Conservation (phyloP, 2,113 vertebrate genomes). For the Takifugu flavidus region DNA sequence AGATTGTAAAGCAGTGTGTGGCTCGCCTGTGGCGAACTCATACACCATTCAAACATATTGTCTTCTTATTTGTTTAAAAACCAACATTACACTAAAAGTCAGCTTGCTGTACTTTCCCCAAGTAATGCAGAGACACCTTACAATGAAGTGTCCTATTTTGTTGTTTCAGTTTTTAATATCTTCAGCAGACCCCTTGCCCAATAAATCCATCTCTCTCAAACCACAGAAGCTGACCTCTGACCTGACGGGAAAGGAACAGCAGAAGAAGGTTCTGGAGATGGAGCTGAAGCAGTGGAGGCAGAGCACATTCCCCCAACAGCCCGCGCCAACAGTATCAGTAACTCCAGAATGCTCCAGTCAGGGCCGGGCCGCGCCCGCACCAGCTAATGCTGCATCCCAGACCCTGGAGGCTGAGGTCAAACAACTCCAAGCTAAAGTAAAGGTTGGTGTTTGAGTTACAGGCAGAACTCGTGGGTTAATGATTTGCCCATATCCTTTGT, state of each 20-base stretch:
- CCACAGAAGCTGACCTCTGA: slow-evolving; percentile 82
- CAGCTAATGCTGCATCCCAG: slow-evolving; percentile 68
- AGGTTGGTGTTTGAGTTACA: slow-evolving; percentile 74
- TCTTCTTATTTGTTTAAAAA: background rate
- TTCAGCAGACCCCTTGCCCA: slow-evolving; percentile 24
- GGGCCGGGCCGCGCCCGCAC: slow-evolving; percentile 36
- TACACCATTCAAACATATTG: background rate
- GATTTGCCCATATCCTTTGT: slow-evolving; percentile 27
- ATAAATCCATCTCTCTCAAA: slow-evolving; percentile 42
- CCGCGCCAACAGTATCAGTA: slow-evolving; percentile 24
- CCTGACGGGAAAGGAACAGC: slow-evolving; percentile 80
- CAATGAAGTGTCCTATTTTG: background rate
- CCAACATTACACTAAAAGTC: background rate
- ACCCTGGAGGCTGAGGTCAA: slow-evolving; percentile 82
- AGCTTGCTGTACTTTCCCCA: background rate
- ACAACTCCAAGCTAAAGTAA: slow-evolving; percentile 86
- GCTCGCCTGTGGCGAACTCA: slow-evolving; percentile 14
- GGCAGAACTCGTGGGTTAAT: slow-evolving; percentile 24
- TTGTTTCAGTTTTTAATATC: slow-evolving; percentile 2
- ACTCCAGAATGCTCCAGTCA: slow-evolving; percentile 46
- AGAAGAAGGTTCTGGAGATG: slow-evolving; percentile 83
- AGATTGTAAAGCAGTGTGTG: slow-evolving; percentile 31
- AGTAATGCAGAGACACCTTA: background rate
- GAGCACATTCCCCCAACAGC: slow-evolving; percentile 69
- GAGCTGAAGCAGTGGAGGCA: slow-evolving; percentile 79